Evolutionary conservation across 1,140 invertebrate species (phyloP), one percentile per base, ranked within the genome.

Genomic region (Dendrolimus kikuchii): DNA sequence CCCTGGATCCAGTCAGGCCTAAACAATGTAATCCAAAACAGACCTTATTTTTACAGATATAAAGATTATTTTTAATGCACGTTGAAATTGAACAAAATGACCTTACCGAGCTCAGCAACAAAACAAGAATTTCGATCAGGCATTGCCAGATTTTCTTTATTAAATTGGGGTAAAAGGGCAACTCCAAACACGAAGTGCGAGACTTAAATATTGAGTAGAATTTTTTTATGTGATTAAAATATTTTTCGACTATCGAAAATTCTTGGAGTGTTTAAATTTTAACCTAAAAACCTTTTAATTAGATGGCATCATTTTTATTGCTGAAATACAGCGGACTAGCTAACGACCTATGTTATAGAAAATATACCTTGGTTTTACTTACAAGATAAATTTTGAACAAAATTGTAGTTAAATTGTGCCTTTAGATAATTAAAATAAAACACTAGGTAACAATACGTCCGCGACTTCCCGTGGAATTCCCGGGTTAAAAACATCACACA

Each of bases 121-220:
- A 62, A 57, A 62, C 55, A 56, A 51, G 58, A 66, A 65, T 57
- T 64, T 51, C 53, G 53, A 61, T 64, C 52, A 62, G 55, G 38
- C 41, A 38, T 36, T 46, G 49, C 51, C 55, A 47, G 60, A 55
- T 57, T 62, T 62, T 54, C 48, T 55, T 62, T 62, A 56, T 56
- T 55, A 56, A 60, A 60, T 56, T 55, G 56, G 38, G 39, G 46
- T 43, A 50, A 49, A 57, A 53, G 44, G 46, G 10, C 40, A 53
- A 10, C 46, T 52, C 23, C 10, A 45, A 52, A 48, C 5, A 48
- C 39, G 40, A 40, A 42, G 7, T 9, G 9, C 41, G 10, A 51
- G 40, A 44, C 36, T 43, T 44, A 55, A 55, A 55, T 55, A 49
- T 44, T 49, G 49, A 55, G 40, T 5, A 55, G 48, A 54, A 48